These are phyloP conservation scores for Heliopora coerulea DNA, from an alignment of 92 coral and sea anemone species.

Conservation along the genomic window DNA sequence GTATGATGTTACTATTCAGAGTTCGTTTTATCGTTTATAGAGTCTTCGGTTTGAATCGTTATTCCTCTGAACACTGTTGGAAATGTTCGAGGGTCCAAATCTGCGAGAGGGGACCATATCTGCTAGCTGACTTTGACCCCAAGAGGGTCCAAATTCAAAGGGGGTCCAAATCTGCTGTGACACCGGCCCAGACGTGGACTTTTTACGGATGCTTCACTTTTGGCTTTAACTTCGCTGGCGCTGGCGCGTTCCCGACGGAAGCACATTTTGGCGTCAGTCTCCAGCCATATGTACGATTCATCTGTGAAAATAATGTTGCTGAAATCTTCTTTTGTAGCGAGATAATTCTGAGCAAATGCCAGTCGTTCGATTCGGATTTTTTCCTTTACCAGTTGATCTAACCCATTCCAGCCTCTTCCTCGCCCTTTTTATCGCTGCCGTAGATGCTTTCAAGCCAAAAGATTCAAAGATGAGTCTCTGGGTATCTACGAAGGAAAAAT, in stretches of 20 bases:
- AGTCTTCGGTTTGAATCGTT: too few relatives aligned
- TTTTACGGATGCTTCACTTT: slow-evolving; percentile 45
- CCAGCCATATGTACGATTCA: slow-evolving; percentile 28
- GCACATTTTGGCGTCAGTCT: slow-evolving; percentile 33
- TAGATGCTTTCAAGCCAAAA: too few relatives aligned
- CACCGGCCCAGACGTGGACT: slow-evolving; percentile 51
- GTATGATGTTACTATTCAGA: too few relatives aligned
- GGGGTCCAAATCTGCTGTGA: slow-evolving; percentile 45
- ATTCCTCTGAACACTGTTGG: too few relatives aligned
- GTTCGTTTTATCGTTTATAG: too few relatives aligned
- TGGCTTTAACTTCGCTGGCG: slow-evolving; percentile 46
- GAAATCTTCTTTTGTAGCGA: slow-evolving; percentile 34
- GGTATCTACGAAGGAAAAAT: too few relatives aligned
- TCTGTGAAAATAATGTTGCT: slow-evolving; percentile 35
- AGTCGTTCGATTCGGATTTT: slow-evolving; percentile 35
- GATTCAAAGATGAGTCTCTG: too few relatives aligned
- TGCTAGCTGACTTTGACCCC: too few relatives aligned
- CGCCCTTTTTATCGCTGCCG: too few relatives aligned
- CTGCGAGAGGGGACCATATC: too few relatives aligned
- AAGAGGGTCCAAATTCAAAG: slow-evolving; percentile 20
- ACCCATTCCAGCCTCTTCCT: too few relatives aligned
- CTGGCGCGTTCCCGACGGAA: slow-evolving; percentile 36
- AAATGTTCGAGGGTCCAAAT: too few relatives aligned
- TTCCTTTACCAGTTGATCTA: slow-evolving; percentile 41
- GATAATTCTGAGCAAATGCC: slow-evolving; percentile 5